Percentiles rank a stretch among this genome's conserved stretches.
phyloP scores from a whole-genome alignment of 2,888 invertebrate genomes.

The Xestia xanthographa region DNA sequence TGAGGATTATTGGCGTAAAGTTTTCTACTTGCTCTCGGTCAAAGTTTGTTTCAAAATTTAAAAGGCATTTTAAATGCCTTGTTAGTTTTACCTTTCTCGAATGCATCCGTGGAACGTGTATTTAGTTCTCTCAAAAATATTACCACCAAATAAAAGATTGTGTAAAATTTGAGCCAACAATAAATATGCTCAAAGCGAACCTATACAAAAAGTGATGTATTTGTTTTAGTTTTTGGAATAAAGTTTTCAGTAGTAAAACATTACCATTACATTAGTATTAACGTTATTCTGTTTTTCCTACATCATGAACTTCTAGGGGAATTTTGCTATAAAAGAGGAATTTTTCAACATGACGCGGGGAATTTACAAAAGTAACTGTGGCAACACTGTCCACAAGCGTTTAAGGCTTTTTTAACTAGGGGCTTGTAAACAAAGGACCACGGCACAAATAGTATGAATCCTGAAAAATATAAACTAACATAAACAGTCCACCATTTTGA shows the following conservation, averaged over 20 bases:
- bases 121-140: too few relatives aligned
- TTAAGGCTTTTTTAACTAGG: too few relatives aligned
- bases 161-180: slow-evolving; percentile 13
- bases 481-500: too few relatives aligned
- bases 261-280: too few relatives aligned
- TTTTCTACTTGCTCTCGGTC: too few relatives aligned
- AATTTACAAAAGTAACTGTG: neutral
- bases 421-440: too few relatives aligned
- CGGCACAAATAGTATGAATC: too few relatives aligned
- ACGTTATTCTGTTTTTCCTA: slow-evolving; percentile 22
- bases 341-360: neutral
- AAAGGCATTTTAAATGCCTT: neutral
- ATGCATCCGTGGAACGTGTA: neutral
- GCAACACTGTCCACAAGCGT: too few relatives aligned
- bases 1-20: too few relatives aligned
- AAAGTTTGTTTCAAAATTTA: neutral
- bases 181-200: slow-evolving; percentile 18
- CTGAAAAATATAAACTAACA: too few relatives aligned
- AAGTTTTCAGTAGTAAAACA: slow-evolving; percentile 24
- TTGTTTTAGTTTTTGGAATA: slow-evolving; percentile 30
- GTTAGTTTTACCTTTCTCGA: neutral
- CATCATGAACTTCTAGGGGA: slow-evolving; percentile 20
- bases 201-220: slow-evolving; percentile 16
- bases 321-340: neutral
- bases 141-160: neutral